Conservation (phyloP, 2,888 invertebrate genomes). For the Scelioninae gen. 2 region DNA sequence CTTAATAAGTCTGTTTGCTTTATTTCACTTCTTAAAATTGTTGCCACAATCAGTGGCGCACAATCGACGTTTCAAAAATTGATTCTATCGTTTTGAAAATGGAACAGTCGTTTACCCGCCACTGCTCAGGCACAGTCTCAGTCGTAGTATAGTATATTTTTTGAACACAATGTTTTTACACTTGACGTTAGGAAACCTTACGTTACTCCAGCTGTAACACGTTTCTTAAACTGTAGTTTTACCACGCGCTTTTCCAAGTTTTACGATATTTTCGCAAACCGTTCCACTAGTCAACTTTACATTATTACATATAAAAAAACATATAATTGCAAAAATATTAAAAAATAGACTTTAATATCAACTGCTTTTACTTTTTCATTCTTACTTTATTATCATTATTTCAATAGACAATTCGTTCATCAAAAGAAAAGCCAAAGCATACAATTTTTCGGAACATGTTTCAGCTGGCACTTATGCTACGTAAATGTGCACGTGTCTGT, state of each 20-base stretch:
- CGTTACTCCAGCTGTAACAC: constrained; percentile 72
- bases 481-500: constrained; percentile 74
- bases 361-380: constrained; percentile 33
- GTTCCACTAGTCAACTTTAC: constrained; percentile 37
- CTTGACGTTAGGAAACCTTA: constrained; percentile 75
- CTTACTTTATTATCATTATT: constrained; percentile 33
- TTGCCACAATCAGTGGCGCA: constrained; percentile 68
- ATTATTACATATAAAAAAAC: constrained; percentile 50
- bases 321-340: constrained; percentile 49
- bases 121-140: constrained; percentile 72
- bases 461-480: constrained; percentile 72
- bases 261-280: constrained; percentile 21
- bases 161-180: constrained; percentile 76
- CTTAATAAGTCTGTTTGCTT: constrained; percentile 71
- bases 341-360: constrained; percentile 51
- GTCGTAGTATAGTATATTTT: constrained; percentile 75
- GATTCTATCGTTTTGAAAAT: constrained; percentile 66
- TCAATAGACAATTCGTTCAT: constrained; percentile 37
- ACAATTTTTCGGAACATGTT: constrained; percentile 70
- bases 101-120: constrained; percentile 68
- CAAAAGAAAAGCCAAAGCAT: constrained; percentile 50
- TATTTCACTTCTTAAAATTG: constrained; percentile 71
- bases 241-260: constrained; percentile 39
- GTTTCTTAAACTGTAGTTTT: constrained; percentile 66
- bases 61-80: constrained; percentile 70